These are phyloP conservation scores for Montifringilla adamsi DNA, from an alignment of 2,113 vertebrate species.

Conservation along the genomic window DNA sequence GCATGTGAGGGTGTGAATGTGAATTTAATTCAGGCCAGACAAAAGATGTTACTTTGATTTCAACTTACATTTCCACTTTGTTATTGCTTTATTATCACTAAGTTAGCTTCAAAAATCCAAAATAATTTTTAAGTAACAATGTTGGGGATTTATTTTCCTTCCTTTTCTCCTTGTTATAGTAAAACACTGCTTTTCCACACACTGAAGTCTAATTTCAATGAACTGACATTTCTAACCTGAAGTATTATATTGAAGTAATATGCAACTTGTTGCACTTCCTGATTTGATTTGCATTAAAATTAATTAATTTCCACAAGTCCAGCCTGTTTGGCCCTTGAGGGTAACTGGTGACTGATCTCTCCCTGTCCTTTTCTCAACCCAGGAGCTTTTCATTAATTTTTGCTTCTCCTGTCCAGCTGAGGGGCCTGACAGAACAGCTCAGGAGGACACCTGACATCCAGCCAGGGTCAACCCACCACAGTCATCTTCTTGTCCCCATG, in stretches of 20 bases:
- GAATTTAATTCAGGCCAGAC: not conserved
- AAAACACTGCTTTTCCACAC: not conserved
- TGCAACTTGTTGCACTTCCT: not conserved
- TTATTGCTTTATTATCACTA: not conserved
- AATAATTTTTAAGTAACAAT: not conserved
- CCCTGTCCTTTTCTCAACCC: not conserved
- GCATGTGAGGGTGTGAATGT: rapidly evolving
- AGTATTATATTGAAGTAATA: not conserved
- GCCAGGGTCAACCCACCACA: not conserved
- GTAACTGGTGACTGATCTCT: not conserved
- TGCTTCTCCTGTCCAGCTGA: not conserved
- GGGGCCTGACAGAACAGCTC: not conserved
- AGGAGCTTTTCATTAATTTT: not conserved
- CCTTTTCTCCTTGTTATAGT: not conserved
- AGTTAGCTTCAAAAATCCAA: not conserved
- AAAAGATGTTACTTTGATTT: not conserved
- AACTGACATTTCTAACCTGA: not conserved
- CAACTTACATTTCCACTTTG: not conserved
- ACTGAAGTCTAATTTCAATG: not conserved
- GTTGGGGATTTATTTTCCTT: rapidly evolving
- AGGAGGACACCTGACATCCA: not conserved
- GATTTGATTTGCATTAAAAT: not conserved
- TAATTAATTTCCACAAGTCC: not conserved
- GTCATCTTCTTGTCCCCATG: not conserved
- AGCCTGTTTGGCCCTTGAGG: not conserved